These are phyloP conservation scores for Psephotus haematonotus DNA, from an alignment of 2,113 vertebrate genomes.

Conservation along the genomic window DNA sequence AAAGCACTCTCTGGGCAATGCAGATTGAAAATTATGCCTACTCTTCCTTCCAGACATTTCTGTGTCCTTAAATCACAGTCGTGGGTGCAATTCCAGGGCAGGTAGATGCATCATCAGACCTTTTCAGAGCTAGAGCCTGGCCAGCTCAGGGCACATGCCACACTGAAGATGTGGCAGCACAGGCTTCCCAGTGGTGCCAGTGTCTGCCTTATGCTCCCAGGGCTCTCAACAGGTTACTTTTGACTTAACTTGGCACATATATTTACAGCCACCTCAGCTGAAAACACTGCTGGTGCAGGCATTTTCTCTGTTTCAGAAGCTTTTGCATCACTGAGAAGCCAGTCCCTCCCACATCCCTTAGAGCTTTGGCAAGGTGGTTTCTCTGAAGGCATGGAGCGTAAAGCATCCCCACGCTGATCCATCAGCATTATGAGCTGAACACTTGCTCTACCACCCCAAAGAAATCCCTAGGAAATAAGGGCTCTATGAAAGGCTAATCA, in stretches of 20 bases:
- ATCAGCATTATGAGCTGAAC: neutral
- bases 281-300: neutral
- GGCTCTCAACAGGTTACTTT: neutral
- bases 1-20: neutral
- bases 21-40: neutral
- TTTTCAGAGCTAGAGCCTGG: neutral
- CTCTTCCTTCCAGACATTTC: neutral
- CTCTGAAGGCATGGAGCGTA: accelerated
- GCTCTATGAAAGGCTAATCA: neutral
- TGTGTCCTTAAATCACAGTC: neutral
- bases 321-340: neutral
- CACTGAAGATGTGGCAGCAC: neutral
- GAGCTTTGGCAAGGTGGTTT: neutral
- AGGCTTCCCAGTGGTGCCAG: neutral
- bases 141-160: neutral
- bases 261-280: neutral
- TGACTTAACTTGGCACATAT: neutral
- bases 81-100: neutral
- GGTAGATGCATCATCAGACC: neutral
- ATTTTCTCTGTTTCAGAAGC: neutral
- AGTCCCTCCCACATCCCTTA: neutral
- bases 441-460: neutral
- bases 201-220: neutral
- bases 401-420: neutral
- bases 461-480: neutral